Evolutionary conservation across 1,140 invertebrate species (phyloP), one percentile per base, ranked within the genome.

Genomic region (honey bee (Apis mellifera)): DNA sequence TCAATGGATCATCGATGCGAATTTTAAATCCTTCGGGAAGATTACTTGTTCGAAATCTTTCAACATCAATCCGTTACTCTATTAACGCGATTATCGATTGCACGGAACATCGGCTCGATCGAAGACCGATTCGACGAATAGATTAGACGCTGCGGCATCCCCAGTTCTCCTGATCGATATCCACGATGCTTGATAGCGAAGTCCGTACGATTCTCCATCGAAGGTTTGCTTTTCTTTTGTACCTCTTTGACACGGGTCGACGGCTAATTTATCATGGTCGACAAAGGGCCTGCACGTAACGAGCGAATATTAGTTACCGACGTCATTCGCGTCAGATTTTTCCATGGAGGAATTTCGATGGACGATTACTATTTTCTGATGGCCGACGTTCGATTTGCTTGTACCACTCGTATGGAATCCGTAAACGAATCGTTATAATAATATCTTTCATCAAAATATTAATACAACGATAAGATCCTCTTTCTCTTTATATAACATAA

Each of bases 241-340:
- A 65, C 70, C 59, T 76, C 79, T 89, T 89, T 89, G 88, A 89
- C 88, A 78, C 69, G 87, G 88, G 86, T 89, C 87, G 81, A 84
- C 82, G 84, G 88, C 89, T 89, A 87, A 89, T 89, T 89, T 89
- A 89, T 89, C 89, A 89, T 75, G 32, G 66, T 17, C 82, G 85
- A 89, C 85, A 89, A 89, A 89, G 89, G 89, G 84, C 85, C 74
- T 64, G 55, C 84, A 21, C 69, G 80, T 89, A 89, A 89, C 88
- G 88, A 87, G 89, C 85, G 85, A 84, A 85, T 89, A 89, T 86
- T 87, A 87, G 85, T 88, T 88, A 88, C 83, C 83, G 76, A 79
- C 84, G 70, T 89, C 86, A 84, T 23, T 76, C 79, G 76, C 73
- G 76, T 88, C 84, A 88, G 62, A 87, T 88, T 88, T 88, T 88